These are phyloP conservation scores for Holothuria leucospilota DNA, from an alignment of 53 echinoderm and acorn worm species.

Conservation along the genomic window DNA sequence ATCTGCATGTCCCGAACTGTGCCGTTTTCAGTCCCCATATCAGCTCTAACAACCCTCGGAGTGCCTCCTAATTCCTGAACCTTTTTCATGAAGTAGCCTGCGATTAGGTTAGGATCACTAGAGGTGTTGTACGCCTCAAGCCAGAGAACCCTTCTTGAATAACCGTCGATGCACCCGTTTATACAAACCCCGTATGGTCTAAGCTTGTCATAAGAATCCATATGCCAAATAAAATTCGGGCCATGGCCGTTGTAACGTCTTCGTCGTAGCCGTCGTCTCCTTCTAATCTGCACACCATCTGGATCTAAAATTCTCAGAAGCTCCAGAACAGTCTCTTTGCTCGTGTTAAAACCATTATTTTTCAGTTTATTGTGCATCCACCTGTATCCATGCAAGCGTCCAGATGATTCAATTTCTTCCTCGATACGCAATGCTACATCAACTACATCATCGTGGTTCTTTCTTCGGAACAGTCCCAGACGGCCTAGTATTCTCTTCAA, in stretches of 20 bases:
- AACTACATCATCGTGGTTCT: not conserved
- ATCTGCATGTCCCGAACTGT: not conserved
- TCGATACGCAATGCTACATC: not conserved
- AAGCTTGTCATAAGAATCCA: not conserved
- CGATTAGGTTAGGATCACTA: too few relatives aligned
- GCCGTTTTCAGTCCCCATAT: conserved; percentile 5
- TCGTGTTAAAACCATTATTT: not conserved
- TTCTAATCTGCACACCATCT: not conserved
- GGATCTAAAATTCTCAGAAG: not conserved
- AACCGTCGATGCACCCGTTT: not conserved
- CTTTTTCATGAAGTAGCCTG: not conserved
- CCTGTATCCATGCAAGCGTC: not conserved
- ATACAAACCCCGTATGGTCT: not conserved
- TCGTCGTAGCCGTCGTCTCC: not conserved
- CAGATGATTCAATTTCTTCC: not conserved
- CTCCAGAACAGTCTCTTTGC: not conserved
- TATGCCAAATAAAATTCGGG: not conserved
- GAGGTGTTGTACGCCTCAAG: too few relatives aligned
- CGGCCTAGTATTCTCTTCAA: not conserved
- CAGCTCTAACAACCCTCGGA: not conserved
- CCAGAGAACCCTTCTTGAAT: not conserved
- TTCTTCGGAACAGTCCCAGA: not conserved
- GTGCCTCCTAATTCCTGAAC: not conserved
- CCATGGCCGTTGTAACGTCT: not conserved
- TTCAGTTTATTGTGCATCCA: not conserved